These are phyloP conservation scores for Litocranius walleri DNA, from an alignment of 2,113 vertebrate genomes.

Conservation along the genomic window DNA sequence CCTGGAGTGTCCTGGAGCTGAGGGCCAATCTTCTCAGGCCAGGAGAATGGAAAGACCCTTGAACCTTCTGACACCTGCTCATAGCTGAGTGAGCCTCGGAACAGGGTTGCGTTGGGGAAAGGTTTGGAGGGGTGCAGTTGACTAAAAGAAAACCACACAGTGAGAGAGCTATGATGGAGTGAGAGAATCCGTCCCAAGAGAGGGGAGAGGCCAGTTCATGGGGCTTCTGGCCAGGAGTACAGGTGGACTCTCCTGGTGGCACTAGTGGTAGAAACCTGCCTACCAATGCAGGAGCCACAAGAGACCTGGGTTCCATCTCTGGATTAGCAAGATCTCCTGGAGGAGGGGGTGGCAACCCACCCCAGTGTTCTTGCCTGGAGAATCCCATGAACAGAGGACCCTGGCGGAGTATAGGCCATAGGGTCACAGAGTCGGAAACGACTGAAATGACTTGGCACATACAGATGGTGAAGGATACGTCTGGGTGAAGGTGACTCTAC, in stretches of 20 bases:
- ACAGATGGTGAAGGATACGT: not conserved
- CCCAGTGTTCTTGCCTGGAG: not conserved
- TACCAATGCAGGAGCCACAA: not conserved
- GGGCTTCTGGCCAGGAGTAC: not conserved
- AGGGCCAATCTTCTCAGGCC: not conserved
- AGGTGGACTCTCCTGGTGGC: not conserved
- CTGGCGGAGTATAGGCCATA: not conserved
- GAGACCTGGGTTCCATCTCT: not conserved
- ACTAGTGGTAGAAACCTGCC: not conserved
- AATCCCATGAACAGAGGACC: not conserved
- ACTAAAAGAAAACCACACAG: too few relatives aligned
- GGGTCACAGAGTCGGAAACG: fast-evolving
- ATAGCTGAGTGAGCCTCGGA: not conserved
- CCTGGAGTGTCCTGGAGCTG: not conserved
- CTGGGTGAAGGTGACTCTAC: not conserved
- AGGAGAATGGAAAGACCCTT: fast-evolving
- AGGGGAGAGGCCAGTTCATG: not conserved
- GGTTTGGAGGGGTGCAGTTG: not conserved
- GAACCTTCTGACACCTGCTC: too few relatives aligned
- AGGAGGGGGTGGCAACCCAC: fast-evolving
- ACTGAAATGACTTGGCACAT: not conserved
- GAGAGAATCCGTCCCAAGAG: not conserved
- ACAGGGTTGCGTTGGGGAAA: fast-evolving
- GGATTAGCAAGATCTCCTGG: not conserved
- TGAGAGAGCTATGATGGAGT: not conserved